Evolutionary conservation across 2,888 invertebrate genomes (phyloP).

Genomic region (Hemistola chrysoprasaria): DNA sequence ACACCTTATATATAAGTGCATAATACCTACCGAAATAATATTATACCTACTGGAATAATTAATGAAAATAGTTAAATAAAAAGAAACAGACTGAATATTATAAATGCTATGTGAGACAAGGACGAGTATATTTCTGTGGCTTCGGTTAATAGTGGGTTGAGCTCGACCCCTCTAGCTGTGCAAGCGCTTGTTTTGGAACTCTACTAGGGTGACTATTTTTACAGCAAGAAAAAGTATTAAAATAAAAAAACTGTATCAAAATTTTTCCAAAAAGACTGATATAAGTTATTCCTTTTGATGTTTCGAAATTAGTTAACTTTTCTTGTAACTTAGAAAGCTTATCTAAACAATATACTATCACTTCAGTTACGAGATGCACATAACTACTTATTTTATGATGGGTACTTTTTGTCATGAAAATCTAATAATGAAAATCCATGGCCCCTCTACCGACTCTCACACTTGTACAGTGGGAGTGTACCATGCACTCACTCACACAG

Average conservation of each 20-base stretch:
- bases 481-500: slow-evolving; percentile 72
- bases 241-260: background rate
- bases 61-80: slow-evolving; percentile 36
- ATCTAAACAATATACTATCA: too few species aligned
- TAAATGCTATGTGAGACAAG: slow-evolving; percentile 52
- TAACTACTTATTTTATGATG: too few species aligned
- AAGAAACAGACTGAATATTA: slow-evolving; percentile 40
- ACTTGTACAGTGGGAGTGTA: slow-evolving; percentile 69
- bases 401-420: too few species aligned
- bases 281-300: too few species aligned
- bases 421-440: slow-evolving; percentile 30
- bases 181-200: slow-evolving; percentile 66
- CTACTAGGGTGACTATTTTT: slow-evolving; percentile 62
- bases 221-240: background rate
- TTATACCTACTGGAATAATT: slow-evolving; percentile 20
- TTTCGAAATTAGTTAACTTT: too few species aligned
- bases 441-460: slow-evolving; percentile 53
- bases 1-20: too few species aligned
- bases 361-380: too few species aligned
- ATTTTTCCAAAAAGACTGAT: slow-evolving; percentile 18
- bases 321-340: too few species aligned
- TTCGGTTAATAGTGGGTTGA: slow-evolving; percentile 62
- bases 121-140: slow-evolving; percentile 59
- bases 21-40: too few species aligned
- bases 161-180: slow-evolving; percentile 65